Evolutionary conservation across 2,888 invertebrate species (phyloP).

Genomic region (Leucozona laternaria): DNA sequence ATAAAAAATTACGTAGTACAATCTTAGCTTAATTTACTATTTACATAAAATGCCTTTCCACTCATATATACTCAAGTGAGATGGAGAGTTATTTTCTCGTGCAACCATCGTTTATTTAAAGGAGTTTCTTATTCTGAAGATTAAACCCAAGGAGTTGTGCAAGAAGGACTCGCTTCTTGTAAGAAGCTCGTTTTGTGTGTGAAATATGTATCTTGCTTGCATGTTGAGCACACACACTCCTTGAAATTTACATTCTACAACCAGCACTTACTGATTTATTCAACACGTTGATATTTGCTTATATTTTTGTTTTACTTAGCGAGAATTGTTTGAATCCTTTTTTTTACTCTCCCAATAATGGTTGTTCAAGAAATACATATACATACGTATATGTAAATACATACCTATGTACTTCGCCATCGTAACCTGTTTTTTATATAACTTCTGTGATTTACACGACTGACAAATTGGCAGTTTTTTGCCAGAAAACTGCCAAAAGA

Average conservation of each 20-base stretch:
- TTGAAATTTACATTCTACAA: background rate
- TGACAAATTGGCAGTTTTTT: too few species aligned
- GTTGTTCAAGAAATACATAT: background rate
- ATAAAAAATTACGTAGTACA: conserved; percentile 23
- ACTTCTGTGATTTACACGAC: too few species aligned
- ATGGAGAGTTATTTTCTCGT: conserved; percentile 12
- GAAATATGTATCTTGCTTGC: conserved; percentile 5
- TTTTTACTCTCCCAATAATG: background rate
- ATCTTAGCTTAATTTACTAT: conserved; percentile 42
- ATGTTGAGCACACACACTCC: conserved; percentile 12
- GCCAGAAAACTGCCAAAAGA: too few species aligned
- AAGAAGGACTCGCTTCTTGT: conserved; percentile 8
- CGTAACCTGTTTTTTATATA: too few species aligned
- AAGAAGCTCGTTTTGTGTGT: conserved; percentile 10
- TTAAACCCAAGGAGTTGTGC: conserved; percentile 8
- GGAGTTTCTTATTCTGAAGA: conserved; percentile 12
- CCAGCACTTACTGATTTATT: conserved; percentile 28
- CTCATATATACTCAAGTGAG: conserved; percentile 27
- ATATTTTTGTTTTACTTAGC: conserved; percentile 6
- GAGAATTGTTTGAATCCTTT: background rate
- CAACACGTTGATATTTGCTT: conserved; percentile 27
- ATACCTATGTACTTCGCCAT: too few species aligned
- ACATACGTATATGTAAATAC: too few species aligned
- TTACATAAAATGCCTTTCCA: conserved; percentile 38
- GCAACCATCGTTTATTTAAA: conserved; percentile 33